Evolutionary conservation across 2,888 invertebrate genomes (phyloP).

Genomic region (Eustalomyia histrio): DNA sequence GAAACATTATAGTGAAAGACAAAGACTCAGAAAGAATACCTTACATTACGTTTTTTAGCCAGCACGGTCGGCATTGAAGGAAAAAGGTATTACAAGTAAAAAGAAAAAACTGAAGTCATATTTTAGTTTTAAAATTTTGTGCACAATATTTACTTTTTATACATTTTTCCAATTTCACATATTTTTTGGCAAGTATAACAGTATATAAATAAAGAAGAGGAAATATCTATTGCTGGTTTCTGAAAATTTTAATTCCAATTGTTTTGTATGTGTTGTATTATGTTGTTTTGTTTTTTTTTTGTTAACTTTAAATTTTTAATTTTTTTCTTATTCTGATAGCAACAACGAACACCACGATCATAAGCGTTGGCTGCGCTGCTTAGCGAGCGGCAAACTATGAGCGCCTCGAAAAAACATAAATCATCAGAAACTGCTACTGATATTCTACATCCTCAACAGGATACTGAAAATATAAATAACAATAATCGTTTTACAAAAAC

Average conservation of each 20-base stretch:
- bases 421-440: constrained; percentile 75
- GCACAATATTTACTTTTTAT: not conserved
- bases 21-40: constrained; percentile 25
- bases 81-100: not conserved
- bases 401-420: constrained; percentile 79
- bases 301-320: constrained; percentile 4
- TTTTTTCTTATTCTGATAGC: constrained; percentile 18
- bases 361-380: constrained; percentile 56
- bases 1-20: constrained; percentile 18
- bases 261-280: constrained; percentile 15
- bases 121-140: not conserved
- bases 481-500: constrained; percentile 69
- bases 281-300: constrained; percentile 7
- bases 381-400: constrained; percentile 72
- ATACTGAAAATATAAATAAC: constrained; percentile 76
- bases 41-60: constrained; percentile 36
- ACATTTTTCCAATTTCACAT: not conserved
- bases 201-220: not conserved
- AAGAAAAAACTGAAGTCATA: not conserved
- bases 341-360: constrained; percentile 11
- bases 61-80: constrained; percentile 3
- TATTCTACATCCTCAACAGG: constrained; percentile 74
- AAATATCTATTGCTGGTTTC: not conserved
- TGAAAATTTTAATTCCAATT: not conserved
- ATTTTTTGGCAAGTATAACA: not conserved